Evolutionary conservation across 1,140 invertebrate species (phyloP), one percentile per base, ranked within the genome.

Genomic region (Macrosteles quadrilineatus): DNA sequence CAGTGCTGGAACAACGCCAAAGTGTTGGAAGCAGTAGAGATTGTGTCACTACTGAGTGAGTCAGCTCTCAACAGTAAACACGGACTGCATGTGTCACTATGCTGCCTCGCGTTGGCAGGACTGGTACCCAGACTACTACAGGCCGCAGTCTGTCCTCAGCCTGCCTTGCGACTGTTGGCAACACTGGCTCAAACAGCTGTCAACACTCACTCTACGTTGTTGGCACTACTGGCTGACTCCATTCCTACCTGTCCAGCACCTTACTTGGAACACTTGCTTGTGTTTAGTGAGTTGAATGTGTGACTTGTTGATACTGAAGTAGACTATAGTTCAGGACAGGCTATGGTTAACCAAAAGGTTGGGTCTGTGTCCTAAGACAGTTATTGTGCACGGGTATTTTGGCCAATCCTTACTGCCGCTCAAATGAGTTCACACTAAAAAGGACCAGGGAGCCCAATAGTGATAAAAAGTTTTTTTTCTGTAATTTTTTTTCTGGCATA

Each of bases 171-270:
- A 29, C 55, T 27, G 55, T 25, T 59, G 21, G 27, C 23, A 9
- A 14, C 9, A 6, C 55, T 59, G 21, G 55, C 55, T 59, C 14
- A 6, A 4, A 27, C 47, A 4, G 9, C 55, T 12, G 14, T 14
- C 32, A 59, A 59, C 25, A 59, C 55, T 11, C 55, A 59, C 55
- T 59, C 55, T 12, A 29, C 25, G 1, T n/a, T 59, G 55, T 29
- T 59, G 21, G 55, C 55, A 4, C 55, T 59, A 4, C 55, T 59
- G 21, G 55, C 55, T 6, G 55, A 59, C 55, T 59, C 23, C 25
- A 59, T 59, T 9, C 55, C 55, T n/a, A 2, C 55, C 2, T 59
- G 55, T 29, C 55, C 55, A 4, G 55, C 55, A 27, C 23, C 27
- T 1, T 29, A 59, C 55, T 23, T 59, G 23, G 6, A 59, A 2